Percentiles rank a stretch among this genome's conserved stretches.
Evolutionary conservation across 2,797 vertebrate species (phyloP).

Genomic region (Mormyrus proboscirostris): DNA sequence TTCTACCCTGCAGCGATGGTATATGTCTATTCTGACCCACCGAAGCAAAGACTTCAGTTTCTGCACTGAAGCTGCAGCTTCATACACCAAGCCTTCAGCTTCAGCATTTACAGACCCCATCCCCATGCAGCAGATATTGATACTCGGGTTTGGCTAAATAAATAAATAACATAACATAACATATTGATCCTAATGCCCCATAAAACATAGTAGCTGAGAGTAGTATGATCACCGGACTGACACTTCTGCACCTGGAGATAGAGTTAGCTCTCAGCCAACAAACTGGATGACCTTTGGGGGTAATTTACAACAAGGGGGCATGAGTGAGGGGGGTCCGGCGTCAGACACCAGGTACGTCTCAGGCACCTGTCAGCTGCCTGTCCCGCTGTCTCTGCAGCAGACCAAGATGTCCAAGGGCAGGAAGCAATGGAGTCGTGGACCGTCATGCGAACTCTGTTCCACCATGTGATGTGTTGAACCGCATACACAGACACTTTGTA

Average conservation of each 20-base stretch:
- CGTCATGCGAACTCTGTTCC: neutral
- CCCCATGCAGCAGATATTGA: neutral
- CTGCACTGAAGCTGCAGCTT: neutral
- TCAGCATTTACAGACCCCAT: neutral
- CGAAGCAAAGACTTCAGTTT: neutral
- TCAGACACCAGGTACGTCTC: neutral
- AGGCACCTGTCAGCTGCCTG: neutral
- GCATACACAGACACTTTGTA: neutral
- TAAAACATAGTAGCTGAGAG: neutral
- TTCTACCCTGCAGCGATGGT: neutral
- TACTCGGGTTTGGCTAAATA: neutral
- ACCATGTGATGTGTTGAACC: neutral
- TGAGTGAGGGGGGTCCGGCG: neutral
- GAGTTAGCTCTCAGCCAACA: neutral
- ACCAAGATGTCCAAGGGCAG: neutral
- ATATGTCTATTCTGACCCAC: neutral
- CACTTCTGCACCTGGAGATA: neutral
- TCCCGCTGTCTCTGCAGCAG: neutral
- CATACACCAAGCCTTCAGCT: neutral
- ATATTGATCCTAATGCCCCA: neutral
- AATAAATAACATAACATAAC: neutral
- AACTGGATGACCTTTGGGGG: neutral
- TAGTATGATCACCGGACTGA: neutral
- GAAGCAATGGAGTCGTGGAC: neutral
- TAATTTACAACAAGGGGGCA: neutral